These are phyloP conservation scores for Myotis planiceps DNA, from an alignment of 2,797 vertebrate genomes.

Conservation along the genomic window DNA sequence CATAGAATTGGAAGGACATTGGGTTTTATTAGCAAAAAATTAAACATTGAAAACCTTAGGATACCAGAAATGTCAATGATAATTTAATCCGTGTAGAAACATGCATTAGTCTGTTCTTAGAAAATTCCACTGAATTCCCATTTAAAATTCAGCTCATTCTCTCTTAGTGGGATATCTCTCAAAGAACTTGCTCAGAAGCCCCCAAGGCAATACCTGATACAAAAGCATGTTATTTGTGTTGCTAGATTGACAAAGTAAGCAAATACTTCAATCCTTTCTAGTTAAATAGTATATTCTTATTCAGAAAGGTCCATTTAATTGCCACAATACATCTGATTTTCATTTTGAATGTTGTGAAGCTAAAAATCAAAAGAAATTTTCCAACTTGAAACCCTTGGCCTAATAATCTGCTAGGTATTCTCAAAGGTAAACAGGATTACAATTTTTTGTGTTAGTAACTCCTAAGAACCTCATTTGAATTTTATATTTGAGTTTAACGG, in stretches of 20 bases:
- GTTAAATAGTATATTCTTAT: slow-evolving; percentile 12
- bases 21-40: not conserved
- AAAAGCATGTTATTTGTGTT: not conserved
- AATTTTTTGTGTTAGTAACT: slow-evolving; percentile 44
- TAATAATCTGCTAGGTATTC: slow-evolving; percentile 48
- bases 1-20: not conserved
- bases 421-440: slow-evolving; percentile 35
- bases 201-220: not conserved
- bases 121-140: not conserved
- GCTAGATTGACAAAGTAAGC: slow-evolving; percentile 5
- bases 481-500: not conserved
- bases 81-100: not conserved
- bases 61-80: not conserved
- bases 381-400: slow-evolving; percentile 41
- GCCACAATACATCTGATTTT: not conserved
- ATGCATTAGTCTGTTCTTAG: not conserved
- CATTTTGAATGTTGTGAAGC: slow-evolving; percentile 33
- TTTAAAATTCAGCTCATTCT: not conserved
- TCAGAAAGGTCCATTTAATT: not conserved
- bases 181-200: not conserved
- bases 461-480: slow-evolving; percentile 54
- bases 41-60: not conserved
- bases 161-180: not conserved
- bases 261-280: not conserved
- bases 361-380: slow-evolving; percentile 55